phyloP scores from a whole-genome alignment of 1,140 invertebrate species.

The Cyphomyrmex costatus region DNA sequence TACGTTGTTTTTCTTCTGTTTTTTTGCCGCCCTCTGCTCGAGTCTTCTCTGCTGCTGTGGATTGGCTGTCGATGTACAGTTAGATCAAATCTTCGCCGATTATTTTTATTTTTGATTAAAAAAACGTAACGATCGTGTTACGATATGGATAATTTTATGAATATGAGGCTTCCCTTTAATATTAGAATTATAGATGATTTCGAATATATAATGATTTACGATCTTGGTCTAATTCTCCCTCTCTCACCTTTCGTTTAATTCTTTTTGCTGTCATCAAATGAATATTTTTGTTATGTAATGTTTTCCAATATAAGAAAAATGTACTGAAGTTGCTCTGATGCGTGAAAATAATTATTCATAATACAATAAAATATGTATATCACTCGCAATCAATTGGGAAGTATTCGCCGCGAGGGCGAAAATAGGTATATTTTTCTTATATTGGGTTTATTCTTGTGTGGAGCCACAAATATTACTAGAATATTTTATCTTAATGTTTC shows the following conservation, averaged over 20 bases:
- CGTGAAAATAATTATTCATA: too few species aligned
- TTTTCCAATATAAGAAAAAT: too few species aligned
- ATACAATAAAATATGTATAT: too few species aligned
- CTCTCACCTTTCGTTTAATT: not conserved
- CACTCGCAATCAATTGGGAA: too few species aligned
- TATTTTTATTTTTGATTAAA: too few species aligned
- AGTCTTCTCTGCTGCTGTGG: not conserved
- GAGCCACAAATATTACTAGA: too few species aligned
- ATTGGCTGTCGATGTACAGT: not conserved
- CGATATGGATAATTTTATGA: not conserved
- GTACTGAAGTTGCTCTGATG: too few species aligned
- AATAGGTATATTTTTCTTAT: too few species aligned
- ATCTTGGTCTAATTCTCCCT: not conserved
- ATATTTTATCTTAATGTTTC: not conserved
- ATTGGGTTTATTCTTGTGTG: too few species aligned
- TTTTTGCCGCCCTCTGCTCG: not conserved
- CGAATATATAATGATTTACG: not conserved
- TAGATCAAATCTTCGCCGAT: constrained; percentile 26
- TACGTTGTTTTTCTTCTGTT: not conserved
- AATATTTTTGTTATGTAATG: too few species aligned
- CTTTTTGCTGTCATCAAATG: too few species aligned
- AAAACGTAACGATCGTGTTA: not conserved
- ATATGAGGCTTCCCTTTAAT: not conserved
- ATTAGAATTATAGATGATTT: not conserved
- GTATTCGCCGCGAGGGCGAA: too few species aligned